Evolutionary conservation across 2,888 invertebrate species (phyloP), one percentile per base, ranked within the genome.

Genomic region (Xylocampa areola): DNA sequence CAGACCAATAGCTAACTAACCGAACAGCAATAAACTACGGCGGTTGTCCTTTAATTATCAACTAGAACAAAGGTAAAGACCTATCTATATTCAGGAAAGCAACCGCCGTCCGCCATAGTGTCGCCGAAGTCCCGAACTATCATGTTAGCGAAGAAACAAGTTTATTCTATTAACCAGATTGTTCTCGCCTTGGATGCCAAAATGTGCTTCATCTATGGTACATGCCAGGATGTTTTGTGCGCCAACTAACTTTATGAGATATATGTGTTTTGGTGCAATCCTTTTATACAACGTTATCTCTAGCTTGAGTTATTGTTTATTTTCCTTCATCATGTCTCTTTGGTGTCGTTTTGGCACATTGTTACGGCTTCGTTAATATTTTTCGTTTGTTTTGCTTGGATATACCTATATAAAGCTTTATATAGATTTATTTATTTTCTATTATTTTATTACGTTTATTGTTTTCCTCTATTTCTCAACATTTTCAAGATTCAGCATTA

Each of bases 181-280:
- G 90, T 92, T 91, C 91, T 89, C 91, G 91, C 90, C 90, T 88
- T 73, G 79, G 80, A 84, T 89, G 92, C 91, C 92, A 91, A 90
- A 91, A 90, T 84, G 77, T 82, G 80, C 79, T 85, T 88, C 67
- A 61, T 59, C 39, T 2, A 25, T 25, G 8, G 68, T 76, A 61
- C 39, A 87, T 80, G 86, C 84, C 85, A 85, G 68, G 81, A 86
- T 86, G 82, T 86, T 87, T 86, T 86, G 85, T 83, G 81, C 85
- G 89, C 90, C 89, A 90, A 88, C 85, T 87, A 88, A 92, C 87
- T 92, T 92, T 90, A 83, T 89, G 91, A 90, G 84, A 87, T 86
- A 87, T 86, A 90, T 89, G 84, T 85, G 86, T 87, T 89, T 86
- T 79, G 84, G 84, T 83, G 86, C 89, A 87, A 88, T 85, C 84